These are phyloP conservation scores for Zenarchopterus dispar DNA, from an alignment of 2,797 vertebrate species.

Conservation along the genomic window DNA sequence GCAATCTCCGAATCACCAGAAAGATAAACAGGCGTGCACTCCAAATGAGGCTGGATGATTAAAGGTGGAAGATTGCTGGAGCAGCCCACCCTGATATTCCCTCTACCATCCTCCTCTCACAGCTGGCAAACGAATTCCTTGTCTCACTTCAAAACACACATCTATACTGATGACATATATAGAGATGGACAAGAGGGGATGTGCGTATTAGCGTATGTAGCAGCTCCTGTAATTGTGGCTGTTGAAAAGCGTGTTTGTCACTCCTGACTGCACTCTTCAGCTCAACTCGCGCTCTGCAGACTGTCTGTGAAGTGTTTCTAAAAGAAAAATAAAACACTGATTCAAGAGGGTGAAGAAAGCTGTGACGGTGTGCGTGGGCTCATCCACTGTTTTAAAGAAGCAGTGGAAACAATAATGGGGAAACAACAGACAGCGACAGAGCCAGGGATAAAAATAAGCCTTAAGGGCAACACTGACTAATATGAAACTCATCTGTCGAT, in stretches of 20 bases:
- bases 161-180: constrained; percentile 47
- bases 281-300: constrained; percentile 32
- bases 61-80: constrained; percentile 42
- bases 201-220: constrained; percentile 12
- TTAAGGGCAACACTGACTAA: constrained; percentile 30
- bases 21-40: constrained; percentile 47
- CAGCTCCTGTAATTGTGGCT: constrained; percentile 24
- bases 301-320: constrained; percentile 41
- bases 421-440: background rate
- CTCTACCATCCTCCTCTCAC: constrained; percentile 11
- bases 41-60: constrained; percentile 45
- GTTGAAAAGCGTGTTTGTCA: constrained; percentile 43
- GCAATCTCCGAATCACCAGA: constrained; percentile 46
- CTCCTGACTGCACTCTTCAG: constrained; percentile 55
- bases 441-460: constrained; percentile 4
- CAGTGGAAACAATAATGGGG: constrained; percentile 12
- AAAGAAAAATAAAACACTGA: constrained; percentile 44
- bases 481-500: constrained; percentile 51
- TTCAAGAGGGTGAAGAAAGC: constrained; percentile 10
- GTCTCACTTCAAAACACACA: constrained; percentile 14
- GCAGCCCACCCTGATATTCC: constrained; percentile 38
- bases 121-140: constrained; percentile 33
- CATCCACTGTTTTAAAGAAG: background rate
- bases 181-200: constrained; percentile 13
- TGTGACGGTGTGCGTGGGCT: background rate